These are phyloP conservation scores for Rhorus exstirpatorius DNA, from an alignment of 2,888 invertebrate species.

Conservation along the genomic window DNA sequence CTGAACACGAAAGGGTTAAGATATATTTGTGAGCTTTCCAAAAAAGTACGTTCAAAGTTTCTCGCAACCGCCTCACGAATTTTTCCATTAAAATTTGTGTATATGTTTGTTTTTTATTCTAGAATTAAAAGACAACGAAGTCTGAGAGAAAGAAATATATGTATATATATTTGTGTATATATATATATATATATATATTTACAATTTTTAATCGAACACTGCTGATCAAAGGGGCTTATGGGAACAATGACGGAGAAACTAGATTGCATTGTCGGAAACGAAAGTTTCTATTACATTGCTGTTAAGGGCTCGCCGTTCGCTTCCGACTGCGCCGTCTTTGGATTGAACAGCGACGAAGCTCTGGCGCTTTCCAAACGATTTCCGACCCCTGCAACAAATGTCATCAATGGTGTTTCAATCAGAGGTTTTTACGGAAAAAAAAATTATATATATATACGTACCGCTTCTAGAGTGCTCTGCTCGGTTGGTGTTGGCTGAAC, in stretches of 20 bases:
- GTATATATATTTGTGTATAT: no score
- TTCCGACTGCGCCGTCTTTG: constrained; percentile 92
- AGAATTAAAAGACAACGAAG: constrained; percentile 82
- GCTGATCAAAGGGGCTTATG: constrained; percentile 18
- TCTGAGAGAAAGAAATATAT: constrained; percentile 73
- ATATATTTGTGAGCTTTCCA: no score
- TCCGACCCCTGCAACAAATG: constrained; percentile 88
- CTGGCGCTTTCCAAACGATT: constrained; percentile 91
- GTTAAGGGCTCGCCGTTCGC: constrained; percentile 94
- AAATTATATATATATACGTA: constrained; percentile 32
- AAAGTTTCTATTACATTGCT: constrained; percentile 91
- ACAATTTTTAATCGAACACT: constrained; percentile 37
- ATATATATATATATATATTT: no score
- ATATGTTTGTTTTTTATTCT: constrained; percentile 72
- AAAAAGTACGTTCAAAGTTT: constrained; percentile 34
- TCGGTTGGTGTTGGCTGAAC: neutral
- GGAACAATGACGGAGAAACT: constrained; percentile 77
- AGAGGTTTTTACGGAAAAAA: constrained; percentile 86
- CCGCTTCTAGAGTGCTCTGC: no score
- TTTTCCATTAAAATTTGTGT: constrained; percentile 2
- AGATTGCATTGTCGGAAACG: constrained; percentile 85
- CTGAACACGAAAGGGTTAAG: no score
- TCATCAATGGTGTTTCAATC: constrained; percentile 91
- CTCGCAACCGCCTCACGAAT: neutral
- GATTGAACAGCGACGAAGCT: constrained; percentile 90